Base-by-base conservation (phyloP, 2,113 vertebrate species). In the Sinocyclocheilus grahami region DNA sequence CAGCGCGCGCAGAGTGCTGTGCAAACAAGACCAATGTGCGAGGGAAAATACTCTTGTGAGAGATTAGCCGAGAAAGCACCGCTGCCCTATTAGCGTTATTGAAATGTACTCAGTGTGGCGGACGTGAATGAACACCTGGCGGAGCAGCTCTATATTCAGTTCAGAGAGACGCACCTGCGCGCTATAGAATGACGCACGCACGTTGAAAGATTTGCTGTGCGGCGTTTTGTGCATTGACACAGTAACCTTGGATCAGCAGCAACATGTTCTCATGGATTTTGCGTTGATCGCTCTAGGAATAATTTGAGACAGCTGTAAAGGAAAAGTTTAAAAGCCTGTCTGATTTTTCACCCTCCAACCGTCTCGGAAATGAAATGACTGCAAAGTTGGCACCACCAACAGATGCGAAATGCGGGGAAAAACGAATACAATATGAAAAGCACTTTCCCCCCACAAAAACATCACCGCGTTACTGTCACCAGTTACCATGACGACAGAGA, bases 41-140 rank as follows among this genome's bases (percentile, higher is more conserved):
- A 46, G 51, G 63, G 86, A 85, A 85, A 91, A 92, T 86, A 89
- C 90, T 76, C 77, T 93, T 92, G 91, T 89, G 87, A 91, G 78
- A 92, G 93, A 93, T 93, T 93, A 93, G 86, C 81, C 78, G 27
- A 83, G 87, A 92, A 89, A 92, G 89, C 89, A 89, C 91, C 80
- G 27, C 60, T 14, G 83, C 89, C 82, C 33, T 83, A 84, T 80
- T 85, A 88, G 63, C 62, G 33, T 91, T 88, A 90, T 11, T 90
- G 90, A 94, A 92, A 93, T 51, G 63, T 89, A 82, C 83, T 88
- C 84, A 88, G 87, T 88, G 87, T 53, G 74, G 51, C 30, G 71
- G 79, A 82, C 74, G 53, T 82, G 84, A 51, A 76, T 16, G 84
- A 88, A 86, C 87, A 88, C 87, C 87, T 88, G 84, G 87, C 78